phyloP scores from a whole-genome alignment of 1,140 invertebrate genomes.

The Eriocheir sinensis region DNA sequence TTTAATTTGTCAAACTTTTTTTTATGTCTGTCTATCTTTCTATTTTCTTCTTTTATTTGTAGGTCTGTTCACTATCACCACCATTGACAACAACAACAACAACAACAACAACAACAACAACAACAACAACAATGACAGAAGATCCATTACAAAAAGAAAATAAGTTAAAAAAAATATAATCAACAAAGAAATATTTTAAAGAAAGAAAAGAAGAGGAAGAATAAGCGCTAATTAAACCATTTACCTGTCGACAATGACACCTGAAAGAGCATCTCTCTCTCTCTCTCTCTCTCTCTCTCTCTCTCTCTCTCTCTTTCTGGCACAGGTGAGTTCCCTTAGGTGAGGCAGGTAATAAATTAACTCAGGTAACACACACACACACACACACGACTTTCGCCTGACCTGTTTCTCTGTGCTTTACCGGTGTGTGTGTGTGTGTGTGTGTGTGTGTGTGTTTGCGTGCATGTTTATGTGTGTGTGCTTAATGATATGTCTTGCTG shows the following conservation, averaged over 20 bases:
- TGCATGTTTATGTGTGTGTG: slow-evolving; percentile 5
- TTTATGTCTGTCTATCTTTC: too few species aligned
- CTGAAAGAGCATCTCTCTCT: not conserved
- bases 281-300: too few species aligned
- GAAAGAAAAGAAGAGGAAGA: too few species aligned
- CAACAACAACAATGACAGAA: too few species aligned
- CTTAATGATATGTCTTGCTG: not conserved
- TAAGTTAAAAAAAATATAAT: not conserved
- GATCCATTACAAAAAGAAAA: too few species aligned
- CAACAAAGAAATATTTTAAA: too few species aligned
- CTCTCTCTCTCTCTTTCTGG: too few species aligned
- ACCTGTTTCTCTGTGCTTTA: not conserved
- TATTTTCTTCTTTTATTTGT: too few species aligned
- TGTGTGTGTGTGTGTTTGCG: slow-evolving; percentile 12
- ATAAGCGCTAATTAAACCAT: not conserved
- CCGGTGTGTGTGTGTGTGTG: slow-evolving; percentile 1
- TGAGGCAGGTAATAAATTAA: not conserved
- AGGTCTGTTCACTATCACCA: too few species aligned
- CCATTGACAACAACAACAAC: too few species aligned
- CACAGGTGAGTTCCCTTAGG: not conserved
- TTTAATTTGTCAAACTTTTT: too few species aligned
- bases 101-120: too few species aligned
- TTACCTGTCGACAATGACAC: not conserved
- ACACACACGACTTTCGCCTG: not conserved
- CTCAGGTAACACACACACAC: not conserved